A percentile compares a stretch with the other conserved stretches of the same genome.
phyloP scores from a whole-genome alignment of 2,888 invertebrate species.

The Perizoma affinitatum region DNA sequence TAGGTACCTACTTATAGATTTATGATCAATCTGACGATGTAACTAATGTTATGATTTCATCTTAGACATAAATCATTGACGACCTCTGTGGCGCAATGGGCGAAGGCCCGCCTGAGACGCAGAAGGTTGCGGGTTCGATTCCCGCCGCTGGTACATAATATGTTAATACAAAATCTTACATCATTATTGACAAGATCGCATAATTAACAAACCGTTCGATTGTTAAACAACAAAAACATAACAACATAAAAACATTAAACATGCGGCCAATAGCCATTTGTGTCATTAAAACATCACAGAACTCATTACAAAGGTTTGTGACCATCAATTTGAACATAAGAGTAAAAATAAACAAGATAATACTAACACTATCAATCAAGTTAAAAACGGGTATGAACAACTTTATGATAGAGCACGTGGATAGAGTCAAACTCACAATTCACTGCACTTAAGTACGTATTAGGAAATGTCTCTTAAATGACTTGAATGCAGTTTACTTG shows the following conservation, averaged over 20 bases:
- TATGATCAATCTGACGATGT: no score
- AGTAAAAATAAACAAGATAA: conserved; percentile 1
- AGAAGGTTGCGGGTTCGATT: no score
- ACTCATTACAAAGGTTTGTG: conserved; percentile 44
- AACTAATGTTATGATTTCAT: no score
- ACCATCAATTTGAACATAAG: conserved; percentile 37
- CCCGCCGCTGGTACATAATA: no score
- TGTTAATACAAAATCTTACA: not conserved
- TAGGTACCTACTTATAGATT: no score
- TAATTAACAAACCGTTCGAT: conserved; percentile 10
- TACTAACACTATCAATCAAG: not conserved
- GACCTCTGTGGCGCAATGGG: no score
- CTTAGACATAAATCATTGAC: no score
- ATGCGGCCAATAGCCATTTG: conserved; percentile 18
- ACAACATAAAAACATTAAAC: conserved; percentile 23
- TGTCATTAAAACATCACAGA: conserved; percentile 44
- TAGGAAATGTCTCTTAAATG: no score
- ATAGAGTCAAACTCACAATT: not conserved
- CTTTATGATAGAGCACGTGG: not conserved
- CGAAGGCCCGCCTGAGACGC: no score
- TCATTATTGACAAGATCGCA: conserved; percentile 3
- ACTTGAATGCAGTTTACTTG: no score
- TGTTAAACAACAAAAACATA: conserved; percentile 20
- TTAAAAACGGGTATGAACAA: conserved; percentile 8
- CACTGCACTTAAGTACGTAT: not conserved